phyloP scores from a whole-genome alignment of 2,888 invertebrate species.

The Idaea biselata region DNA sequence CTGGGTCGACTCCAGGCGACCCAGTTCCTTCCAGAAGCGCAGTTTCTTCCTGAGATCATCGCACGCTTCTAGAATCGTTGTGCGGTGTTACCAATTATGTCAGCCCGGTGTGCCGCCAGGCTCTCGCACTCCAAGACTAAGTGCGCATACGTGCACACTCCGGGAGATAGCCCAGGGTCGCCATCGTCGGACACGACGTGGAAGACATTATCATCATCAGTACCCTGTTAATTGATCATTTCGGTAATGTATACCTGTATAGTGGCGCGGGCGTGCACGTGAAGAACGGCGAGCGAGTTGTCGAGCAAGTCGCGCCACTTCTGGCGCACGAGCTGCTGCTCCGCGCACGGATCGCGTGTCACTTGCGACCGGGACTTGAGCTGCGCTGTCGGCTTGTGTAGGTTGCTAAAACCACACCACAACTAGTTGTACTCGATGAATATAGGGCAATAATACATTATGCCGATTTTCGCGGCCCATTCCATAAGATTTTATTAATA shows the following conservation, averaged over 20 bases:
- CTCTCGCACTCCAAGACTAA: too few relatives aligned
- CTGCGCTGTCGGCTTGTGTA: not conserved
- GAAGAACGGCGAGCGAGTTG: not conserved
- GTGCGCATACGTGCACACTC: too few relatives aligned
- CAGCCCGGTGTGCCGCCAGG: too few relatives aligned
- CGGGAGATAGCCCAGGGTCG: too few relatives aligned
- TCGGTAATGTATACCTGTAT: not conserved
- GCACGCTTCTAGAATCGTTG: too few relatives aligned
- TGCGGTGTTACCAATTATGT: too few relatives aligned
- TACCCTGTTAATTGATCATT: not conserved
- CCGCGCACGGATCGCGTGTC: not conserved
- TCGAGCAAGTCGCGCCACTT: not conserved
- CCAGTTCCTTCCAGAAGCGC: too few relatives aligned
- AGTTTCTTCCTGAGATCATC: too few relatives aligned
- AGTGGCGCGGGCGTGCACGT: not conserved
- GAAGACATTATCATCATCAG: too few relatives aligned
- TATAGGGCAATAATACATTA: too few relatives aligned
- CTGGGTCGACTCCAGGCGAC: too few relatives aligned
- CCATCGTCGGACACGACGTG: too few relatives aligned
- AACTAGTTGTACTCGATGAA: not conserved
- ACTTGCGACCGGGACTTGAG: not conserved
- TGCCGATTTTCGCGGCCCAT: not conserved
- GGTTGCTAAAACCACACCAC: not conserved
- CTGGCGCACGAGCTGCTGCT: not conserved
- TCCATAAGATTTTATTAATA: not conserved